Evolutionary conservation across 2,888 invertebrate species (phyloP), one percentile per base, ranked within the genome.

Genomic region (Polymixis flavicincta): DNA sequence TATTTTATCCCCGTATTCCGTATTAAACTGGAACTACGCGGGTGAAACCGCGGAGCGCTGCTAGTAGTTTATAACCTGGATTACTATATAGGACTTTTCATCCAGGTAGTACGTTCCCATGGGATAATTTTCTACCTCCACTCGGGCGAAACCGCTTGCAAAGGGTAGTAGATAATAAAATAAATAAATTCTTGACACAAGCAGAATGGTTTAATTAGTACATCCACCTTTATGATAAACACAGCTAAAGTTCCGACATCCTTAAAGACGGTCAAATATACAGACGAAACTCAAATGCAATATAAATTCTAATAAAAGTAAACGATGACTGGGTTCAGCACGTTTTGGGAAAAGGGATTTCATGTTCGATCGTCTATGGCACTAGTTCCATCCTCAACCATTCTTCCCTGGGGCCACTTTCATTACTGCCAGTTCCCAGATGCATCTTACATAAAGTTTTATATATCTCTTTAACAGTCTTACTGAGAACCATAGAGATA

Each of bases 281-380:
- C 28, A 63, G 57, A 71, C 25, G 52, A 13, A 59, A 22, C 45
- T 66, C 19, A 52, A 83, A 80, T 70, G 54, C 60, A 66, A n/a
- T 64, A 76, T 85, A 72, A 74, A 76, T 76, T 76, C 71, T 60
- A 66, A 82, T 85, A 82, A 74, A 86, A 86, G 28, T 59, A 76
- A 76, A 78, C 70, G 70, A 82, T 68, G 75, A 65, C 69, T 78
- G 55, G 87, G 45, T 73, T 64, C 42, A 60, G 71, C 85, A 85
- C 87, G 85, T 78, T 78, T 85, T 82, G 76, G 78, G 82, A 85
- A 85, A 76, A 85, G 87, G 87, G 74, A 85, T 78, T 86, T 76
- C 74, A 55, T 85, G 85, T 85, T 82, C 74, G 87, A 85, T 86
- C 57, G 67, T 70, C 52, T 61, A 84, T 78, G 71, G 76, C 3